Evolutionary conservation across 2,797 vertebrate species (phyloP), one percentile per base, ranked within the genome.

Genomic region (Macrochelys suwanniensis): DNA sequence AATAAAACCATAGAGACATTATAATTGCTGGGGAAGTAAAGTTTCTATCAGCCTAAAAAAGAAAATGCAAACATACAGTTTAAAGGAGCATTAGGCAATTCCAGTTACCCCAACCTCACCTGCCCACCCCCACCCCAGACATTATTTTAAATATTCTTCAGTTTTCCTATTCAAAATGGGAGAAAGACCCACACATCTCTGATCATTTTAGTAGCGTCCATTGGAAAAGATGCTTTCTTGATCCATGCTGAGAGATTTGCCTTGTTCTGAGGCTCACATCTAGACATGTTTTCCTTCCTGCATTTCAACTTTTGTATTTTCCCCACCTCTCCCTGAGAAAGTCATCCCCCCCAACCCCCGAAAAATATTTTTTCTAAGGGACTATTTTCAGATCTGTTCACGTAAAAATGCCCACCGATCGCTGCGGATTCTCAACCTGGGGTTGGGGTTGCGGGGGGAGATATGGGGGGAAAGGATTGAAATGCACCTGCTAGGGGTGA

Each of bases 1-100:
- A 26, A 31, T 71, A 89, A 90, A 89, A 80, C 83, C 87, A 78
- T 84, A 76, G 85, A 85, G 91, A 49, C 86, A 45, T 95, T 94
- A 56, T 78, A 95, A 96, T 97, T 95, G 89, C 92, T 61, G 89
- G 91, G 93, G 92, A 92, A 97, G 88, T 71, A 98, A 98, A 98
- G 97, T 98, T 98, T 98, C 95, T 96, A 92, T 94, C 95, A 96
- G 82, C 94, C 97, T 97, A 85, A 95, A 97, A 97, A 98, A 87
- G 81, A 94, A 92, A 94, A 92, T 19, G 42, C 68, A 82, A 88
- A 84, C 57, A 84, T 74, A 42, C 71, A 65, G 45, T 92, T 81
- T 31, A 33, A 54, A 84, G 50, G 89, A 92, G 45, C 5, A 1
- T 33, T 79, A 15, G 51, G 54, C 12, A 10, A n/a, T 74, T 65